Base-by-base conservation (phyloP, 2,888 invertebrate species). In the Cryptus viduatorius region DNA sequence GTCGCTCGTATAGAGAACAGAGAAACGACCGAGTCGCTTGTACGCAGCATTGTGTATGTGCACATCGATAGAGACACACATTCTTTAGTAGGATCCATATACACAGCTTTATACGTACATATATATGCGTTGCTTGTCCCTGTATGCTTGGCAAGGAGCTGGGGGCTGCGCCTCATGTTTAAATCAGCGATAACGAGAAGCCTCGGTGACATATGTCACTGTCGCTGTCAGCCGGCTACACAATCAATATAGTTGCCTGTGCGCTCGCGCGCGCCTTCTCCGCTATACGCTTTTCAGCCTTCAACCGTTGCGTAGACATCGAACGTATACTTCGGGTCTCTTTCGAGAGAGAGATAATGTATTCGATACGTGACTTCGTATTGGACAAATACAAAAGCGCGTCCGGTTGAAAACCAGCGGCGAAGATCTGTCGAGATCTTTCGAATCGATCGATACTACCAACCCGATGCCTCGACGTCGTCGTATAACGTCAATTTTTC, bases 171-270 rank as follows among this genome's bases (percentile, higher is more conserved):
- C 91, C 93, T 93, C 93, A 93, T 93, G 93, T 93, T 93, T 93
- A 93, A 93, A 93, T 93, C 93, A 93, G 93, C 93, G 93, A 93
- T 93, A 93, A 93, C 93, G 93, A 93, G 93, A 92, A 93, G 92
- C 93, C 92, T 90, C 92, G 91, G 92, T 93, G 93, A 93, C 93
- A 93, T 93, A 93, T 93, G 93, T 93, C 93, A 93, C 93, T 93
- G 93, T 93, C 93, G 92, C 93, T 93, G 93, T 93, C 93, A 93
- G 92, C 93, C 92, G 92, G 92, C 93, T 92, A 93, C 93, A 92
- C 93, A 93, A 93, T 93, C 93, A 93, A 93, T 93, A 93, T 91
- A 92, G 91, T 92, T 90, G 89, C 91, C 89, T 88, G 86, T 84
- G 83, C 80, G 80, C 88, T 83, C 80, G 78, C 80, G 88, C 87